Conservation (phyloP, 1,140 invertebrate genomes). For the Antheraea mylitta region DNA sequence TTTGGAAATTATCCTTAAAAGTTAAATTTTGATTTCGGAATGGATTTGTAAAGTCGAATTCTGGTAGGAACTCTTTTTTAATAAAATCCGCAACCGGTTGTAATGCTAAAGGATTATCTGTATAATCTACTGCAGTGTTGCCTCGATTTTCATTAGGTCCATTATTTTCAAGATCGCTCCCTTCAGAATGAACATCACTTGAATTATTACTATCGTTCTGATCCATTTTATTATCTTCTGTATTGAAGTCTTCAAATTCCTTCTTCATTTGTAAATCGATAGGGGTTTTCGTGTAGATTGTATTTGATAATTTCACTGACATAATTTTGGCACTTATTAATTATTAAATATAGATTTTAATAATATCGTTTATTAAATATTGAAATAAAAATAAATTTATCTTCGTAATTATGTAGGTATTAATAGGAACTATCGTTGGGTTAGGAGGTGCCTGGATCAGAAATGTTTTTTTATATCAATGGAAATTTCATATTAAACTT, state of each 20-base stretch:
- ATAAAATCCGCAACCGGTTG: constrained; percentile 75
- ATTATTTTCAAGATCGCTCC: constrained; percentile 70
- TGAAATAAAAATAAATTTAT: constrained; percentile 71
- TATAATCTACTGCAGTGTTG: constrained; percentile 60
- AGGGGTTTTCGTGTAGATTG: constrained; percentile 59
- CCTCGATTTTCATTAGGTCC: constrained; percentile 51
- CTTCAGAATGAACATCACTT: constrained; percentile 61
- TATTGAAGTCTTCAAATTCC: constrained; percentile 61
- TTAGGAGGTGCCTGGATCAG: constrained; percentile 68
- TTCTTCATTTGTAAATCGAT: constrained; percentile 69
- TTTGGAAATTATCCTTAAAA: constrained; percentile 67
- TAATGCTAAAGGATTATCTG: constrained; percentile 55
- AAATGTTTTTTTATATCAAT: too few species aligned
- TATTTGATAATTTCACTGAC: constrained; percentile 67
- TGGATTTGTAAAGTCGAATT: constrained; percentile 71
- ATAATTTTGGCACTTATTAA: constrained; percentile 55
- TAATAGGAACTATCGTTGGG: constrained; percentile 80
- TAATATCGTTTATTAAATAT: constrained; percentile 57
- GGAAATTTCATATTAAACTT: constrained; percentile 23
- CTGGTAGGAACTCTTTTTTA: constrained; percentile 75
- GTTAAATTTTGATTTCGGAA: constrained; percentile 62
- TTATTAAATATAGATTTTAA: constrained; percentile 55
- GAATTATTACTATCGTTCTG: constrained; percentile 52
- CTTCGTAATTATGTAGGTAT: constrained; percentile 75
- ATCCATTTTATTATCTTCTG: constrained; percentile 49